Base-by-base conservation (phyloP, 2,888 invertebrate genomes). In the Tholera decimalis region DNA sequence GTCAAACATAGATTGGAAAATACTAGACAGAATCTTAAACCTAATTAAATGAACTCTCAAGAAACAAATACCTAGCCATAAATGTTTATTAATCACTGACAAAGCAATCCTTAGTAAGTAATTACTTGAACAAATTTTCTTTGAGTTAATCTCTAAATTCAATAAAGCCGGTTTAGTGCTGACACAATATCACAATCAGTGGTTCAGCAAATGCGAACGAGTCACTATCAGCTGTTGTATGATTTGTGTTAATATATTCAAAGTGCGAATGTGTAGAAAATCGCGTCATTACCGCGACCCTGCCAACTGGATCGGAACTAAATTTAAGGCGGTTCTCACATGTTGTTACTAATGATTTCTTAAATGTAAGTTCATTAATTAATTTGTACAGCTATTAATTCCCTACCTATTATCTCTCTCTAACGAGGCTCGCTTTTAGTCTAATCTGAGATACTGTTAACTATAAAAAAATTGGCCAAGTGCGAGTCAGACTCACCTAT, bases 161-260 rank as follows among this genome's bases (percentile, higher is more conserved):
- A 33, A 47, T 33, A 53, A 50, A 39, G 20, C 18, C 28, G 18
- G 9, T 49, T n/a, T 24, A 49, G 15, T 46, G 61, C 68, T 71
- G 68, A 69, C 60, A 39, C 56, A 47, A 47, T 44, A 49, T 51
- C 30, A 26, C 53, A 65, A 64, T 58, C 44, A 69, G 28, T 8
- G 28, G 26, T 26, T 46, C 35, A 35, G 54, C 44, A 35, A 61
- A 54, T 20, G 51, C 43, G 30, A 67, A 63, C 64, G 57, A 66
- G 65, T 80, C 75, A 68, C 50, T 70, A 70, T 83, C 78, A 83
- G 73, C 68, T 73, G 80, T 73, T 70, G 68, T 70, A 53, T 78
- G 83, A 83, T 83, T 80, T 78, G 73, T 76, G 76, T 78, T 69
- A 71, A 68, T 72, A 68, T 72, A 67, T 73, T 71, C 72, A 62